These are phyloP conservation scores for Leptobrachium leishanense DNA, from an alignment of 2,113 vertebrate genomes.

Conservation along the genomic window DNA sequence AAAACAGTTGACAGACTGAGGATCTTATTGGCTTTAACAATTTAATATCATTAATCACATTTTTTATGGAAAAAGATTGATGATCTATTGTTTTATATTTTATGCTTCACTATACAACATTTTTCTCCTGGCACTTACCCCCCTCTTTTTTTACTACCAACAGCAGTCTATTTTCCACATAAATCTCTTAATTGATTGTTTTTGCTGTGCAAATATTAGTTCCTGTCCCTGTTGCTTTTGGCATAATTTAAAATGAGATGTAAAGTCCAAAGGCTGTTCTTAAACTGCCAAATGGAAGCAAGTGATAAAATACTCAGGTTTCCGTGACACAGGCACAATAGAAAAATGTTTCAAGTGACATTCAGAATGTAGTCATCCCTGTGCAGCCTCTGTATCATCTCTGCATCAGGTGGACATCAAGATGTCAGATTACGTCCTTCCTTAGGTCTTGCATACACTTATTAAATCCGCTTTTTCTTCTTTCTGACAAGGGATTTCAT, in stretches of 20 bases:
- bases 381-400: no score
- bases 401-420: no score
- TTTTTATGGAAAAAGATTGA: neutral
- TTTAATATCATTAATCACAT: neutral
- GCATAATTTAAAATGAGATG: slow-evolving; percentile 11
- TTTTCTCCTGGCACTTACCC: no score
- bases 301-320: neutral
- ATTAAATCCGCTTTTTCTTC: no score
- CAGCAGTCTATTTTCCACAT: neutral
- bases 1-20: neutral
- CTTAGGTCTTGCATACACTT: no score
- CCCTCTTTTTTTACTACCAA: no score
- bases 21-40: neutral
- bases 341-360: neutral
- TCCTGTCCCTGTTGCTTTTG: slow-evolving; percentile 12
- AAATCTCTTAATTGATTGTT: neutral
- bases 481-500: no score
- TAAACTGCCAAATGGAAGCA: slow-evolving; percentile 16
- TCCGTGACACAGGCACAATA: slow-evolving; percentile 7
- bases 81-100: no score
- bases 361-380: no score
- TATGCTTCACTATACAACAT: no score
- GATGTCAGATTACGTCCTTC: no score
- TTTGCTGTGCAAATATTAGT: neutral
- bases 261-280: neutral